Evolutionary conservation across 2,113 vertebrate genomes (phyloP).

Genomic region (Labrus mixtus): DNA sequence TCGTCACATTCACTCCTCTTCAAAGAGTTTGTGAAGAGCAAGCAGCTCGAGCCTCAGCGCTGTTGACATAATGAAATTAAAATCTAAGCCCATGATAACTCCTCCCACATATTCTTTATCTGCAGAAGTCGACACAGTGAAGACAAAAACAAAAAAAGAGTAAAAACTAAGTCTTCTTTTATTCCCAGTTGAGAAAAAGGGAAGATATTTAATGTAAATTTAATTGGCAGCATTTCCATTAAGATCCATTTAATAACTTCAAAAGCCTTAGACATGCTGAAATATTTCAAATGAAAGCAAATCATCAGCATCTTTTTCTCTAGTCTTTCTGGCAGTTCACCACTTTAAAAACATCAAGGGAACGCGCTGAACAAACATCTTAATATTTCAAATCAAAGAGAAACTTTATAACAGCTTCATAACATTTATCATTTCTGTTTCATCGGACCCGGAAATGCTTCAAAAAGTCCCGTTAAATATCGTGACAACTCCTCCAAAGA

Average conservation of each 20-base stretch:
- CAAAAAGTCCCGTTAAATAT: neutral
- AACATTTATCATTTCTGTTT: neutral
- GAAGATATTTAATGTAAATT: slow-evolving; percentile 1
- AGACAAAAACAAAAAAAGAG: neutral
- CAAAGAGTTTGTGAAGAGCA: slow-evolving; percentile 18
- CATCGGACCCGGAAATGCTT: neutral
- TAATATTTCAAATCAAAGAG: neutral
- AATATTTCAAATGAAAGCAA: slow-evolving; percentile 13
- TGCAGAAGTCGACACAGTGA: neutral
- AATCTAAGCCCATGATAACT: neutral
- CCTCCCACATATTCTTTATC: neutral
- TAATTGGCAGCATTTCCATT: slow-evolving; percentile 4
- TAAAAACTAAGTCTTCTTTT: neutral
- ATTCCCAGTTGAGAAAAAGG: neutral
- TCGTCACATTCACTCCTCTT: slow-evolving; percentile 29
- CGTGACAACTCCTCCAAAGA: neutral
- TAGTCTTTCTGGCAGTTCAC: neutral
- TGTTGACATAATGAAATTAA: neutral
- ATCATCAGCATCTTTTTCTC: neutral
- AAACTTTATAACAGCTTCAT: neutral
- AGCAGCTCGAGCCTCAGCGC: too few relatives aligned
- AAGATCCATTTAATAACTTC: neutral
- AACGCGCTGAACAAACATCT: neutral
- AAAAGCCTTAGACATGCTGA: neutral
- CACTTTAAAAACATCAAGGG: slow-evolving; percentile 11